Evolutionary conservation across 2,888 invertebrate species (phyloP).

Genomic region (Odontocerum albicorne): DNA sequence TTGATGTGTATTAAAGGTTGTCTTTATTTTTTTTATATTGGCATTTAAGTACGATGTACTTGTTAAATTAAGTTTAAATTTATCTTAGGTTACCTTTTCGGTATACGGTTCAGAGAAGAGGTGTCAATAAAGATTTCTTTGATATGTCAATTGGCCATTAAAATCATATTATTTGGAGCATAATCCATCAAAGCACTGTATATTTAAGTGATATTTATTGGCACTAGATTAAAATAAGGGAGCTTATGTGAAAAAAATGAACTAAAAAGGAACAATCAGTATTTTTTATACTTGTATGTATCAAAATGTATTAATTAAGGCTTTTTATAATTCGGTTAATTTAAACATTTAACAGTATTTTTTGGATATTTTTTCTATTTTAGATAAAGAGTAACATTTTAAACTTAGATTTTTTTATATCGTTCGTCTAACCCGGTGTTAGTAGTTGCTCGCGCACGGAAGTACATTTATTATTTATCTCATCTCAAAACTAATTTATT

Average conservation of each 20-base stretch:
- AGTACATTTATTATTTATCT: slow-evolving; percentile 14
- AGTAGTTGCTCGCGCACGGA: slow-evolving; percentile 12
- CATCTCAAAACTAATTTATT: slow-evolving; percentile 18
- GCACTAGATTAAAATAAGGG: slow-evolving; percentile 12
- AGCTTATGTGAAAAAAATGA: slow-evolving; percentile 11
- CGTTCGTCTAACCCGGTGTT: slow-evolving; percentile 9
- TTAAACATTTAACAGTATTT: slow-evolving; percentile 28
- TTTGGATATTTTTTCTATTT: slow-evolving; percentile 24
- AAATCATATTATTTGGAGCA: too few species aligned
- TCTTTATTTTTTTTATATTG: slow-evolving; percentile 13
- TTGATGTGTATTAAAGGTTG: slow-evolving; percentile 1
- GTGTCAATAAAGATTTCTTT: slow-evolving; percentile 11
- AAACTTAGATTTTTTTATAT: slow-evolving; percentile 16
- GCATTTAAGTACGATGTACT: slow-evolving; percentile 24
- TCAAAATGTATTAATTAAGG: slow-evolving; percentile 21
- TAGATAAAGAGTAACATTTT: slow-evolving; percentile 20
- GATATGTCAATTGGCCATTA: slow-evolving; percentile 1
- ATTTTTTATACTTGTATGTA: slow-evolving; percentile 30
- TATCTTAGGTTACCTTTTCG: slow-evolving; percentile 16
- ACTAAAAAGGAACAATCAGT: slow-evolving; percentile 29
- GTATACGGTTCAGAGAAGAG: slow-evolving; percentile 16
- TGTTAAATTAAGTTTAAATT: slow-evolving; percentile 14
- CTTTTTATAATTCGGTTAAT: slow-evolving; percentile 26
- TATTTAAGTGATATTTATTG: slow-evolving; percentile 11
- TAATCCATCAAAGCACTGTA: too few species aligned